These are phyloP conservation scores for Galeopsomyia nigrocyanea DNA, from an alignment of 2,888 invertebrate genomes.

Conservation along the genomic window DNA sequence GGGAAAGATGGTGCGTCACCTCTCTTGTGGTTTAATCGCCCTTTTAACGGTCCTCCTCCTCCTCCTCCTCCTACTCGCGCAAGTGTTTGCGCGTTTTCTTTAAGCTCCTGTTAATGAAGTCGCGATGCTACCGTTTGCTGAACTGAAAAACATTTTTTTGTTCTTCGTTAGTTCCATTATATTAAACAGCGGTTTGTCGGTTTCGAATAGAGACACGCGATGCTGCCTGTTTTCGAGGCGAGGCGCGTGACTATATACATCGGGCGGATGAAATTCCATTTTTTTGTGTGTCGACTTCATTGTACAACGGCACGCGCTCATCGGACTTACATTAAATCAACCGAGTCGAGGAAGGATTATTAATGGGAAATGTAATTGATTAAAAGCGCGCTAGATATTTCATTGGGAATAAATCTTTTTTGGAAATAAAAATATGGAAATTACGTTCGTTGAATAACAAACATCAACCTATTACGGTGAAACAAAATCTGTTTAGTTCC, in stretches of 20 bases:
- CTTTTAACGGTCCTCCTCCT: slow-evolving; percentile 40
- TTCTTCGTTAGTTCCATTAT: not conserved
- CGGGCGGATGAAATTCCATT: slow-evolving; percentile 20
- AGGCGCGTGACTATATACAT: not conserved
- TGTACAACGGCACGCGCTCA: not conserved
- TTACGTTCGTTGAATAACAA: too few species aligned
- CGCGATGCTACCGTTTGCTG: not conserved
- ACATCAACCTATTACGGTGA: too few species aligned
- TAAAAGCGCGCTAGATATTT: too few species aligned
- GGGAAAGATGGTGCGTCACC: slow-evolving; percentile 3
- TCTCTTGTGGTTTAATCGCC: slow-evolving; percentile 34
- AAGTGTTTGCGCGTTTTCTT: slow-evolving; percentile 25
- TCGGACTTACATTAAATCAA: too few species aligned
- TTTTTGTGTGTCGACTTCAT: slow-evolving; percentile 31
- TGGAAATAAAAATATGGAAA: too few species aligned
- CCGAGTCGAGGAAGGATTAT: not conserved
- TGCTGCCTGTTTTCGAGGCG: not conserved
- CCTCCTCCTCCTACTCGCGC: too few species aligned
- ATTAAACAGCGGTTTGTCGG: not conserved
- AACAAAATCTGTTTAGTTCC: too few species aligned
- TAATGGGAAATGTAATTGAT: slow-evolving; percentile 20
- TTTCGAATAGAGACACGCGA: not conserved
- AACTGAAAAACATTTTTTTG: not conserved
- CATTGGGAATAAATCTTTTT: too few species aligned
- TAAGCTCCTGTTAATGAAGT: slow-evolving; percentile 21